Conservation (phyloP, 2,797 vertebrate genomes). For the Pangasius sanitwongsei region DNA sequence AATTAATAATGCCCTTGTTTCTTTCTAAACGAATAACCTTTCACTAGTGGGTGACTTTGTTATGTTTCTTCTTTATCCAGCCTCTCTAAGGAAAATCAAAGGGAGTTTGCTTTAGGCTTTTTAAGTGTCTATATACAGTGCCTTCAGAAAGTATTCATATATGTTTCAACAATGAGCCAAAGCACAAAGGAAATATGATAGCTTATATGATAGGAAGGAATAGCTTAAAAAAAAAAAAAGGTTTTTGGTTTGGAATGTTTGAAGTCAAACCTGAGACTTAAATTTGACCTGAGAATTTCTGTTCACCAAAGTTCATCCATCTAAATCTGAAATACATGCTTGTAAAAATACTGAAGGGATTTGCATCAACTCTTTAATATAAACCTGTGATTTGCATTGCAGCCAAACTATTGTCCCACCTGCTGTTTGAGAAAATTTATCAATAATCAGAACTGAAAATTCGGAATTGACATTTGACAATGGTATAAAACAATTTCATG, state of each 20-base stretch:
- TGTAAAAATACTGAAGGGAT: background rate
- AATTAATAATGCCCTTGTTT: background rate
- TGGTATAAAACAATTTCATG: background rate
- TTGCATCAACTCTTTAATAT: background rate
- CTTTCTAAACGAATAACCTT: conserved; percentile 14
- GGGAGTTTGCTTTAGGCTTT: background rate
- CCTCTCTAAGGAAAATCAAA: background rate
- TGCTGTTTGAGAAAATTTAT: background rate
- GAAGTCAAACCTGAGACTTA: background rate
- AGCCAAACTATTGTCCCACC: background rate
- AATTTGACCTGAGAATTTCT: background rate
- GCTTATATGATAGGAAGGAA: background rate
- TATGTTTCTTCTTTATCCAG: conserved; percentile 22
- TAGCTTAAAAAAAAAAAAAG: background rate
- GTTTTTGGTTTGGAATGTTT: background rate
- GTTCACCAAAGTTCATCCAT: background rate
- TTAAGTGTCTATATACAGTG: background rate
- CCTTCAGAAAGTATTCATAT: background rate
- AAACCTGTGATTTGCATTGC: background rate
- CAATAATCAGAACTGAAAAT: background rate
- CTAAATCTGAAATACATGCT: background rate
- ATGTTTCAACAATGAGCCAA: background rate
- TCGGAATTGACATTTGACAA: background rate
- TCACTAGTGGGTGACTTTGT: conserved; percentile 26
- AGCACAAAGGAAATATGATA: background rate